Evolutionary conservation across 2,797 vertebrate species (phyloP).

Genomic region (Dicrostonyx torquatus): DNA sequence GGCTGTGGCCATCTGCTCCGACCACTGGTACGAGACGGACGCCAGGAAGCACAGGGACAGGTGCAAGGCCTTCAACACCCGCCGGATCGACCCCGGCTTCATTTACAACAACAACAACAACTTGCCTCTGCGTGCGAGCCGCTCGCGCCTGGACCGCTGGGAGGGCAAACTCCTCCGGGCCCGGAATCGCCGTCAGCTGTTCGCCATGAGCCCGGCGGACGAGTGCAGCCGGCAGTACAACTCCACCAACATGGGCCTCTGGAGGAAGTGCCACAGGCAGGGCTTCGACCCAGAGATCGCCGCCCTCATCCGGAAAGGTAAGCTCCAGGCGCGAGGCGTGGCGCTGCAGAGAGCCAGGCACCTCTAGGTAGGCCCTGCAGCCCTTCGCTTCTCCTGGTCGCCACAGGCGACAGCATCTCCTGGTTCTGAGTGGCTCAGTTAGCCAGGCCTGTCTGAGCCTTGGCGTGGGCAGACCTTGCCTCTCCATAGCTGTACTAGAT

Average conservation of each 20-base stretch:
- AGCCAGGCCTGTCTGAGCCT: neutral
- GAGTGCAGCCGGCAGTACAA: constrained; percentile 98
- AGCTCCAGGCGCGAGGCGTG: constrained; percentile 65
- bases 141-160: constrained; percentile 93
- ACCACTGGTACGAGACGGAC: constrained; percentile 99
- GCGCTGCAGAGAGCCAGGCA: constrained; percentile 44
- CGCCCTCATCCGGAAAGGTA: constrained; percentile 97
- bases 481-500: neutral
- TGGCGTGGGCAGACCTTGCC: neutral
- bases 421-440: neutral
- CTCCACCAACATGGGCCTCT: constrained; percentile 98
- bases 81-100: constrained; percentile 97
- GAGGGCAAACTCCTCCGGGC: constrained; percentile 94
- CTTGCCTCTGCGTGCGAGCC: constrained; percentile 95
- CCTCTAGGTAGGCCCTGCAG: neutral
- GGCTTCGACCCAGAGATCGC: constrained; percentile 96
- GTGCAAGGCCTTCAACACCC: constrained; percentile 96
- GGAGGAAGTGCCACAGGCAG: constrained; percentile 96
- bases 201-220: constrained; percentile 96
- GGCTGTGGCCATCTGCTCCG: constrained; percentile 98
- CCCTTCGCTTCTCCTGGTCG: neutral
- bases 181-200: constrained; percentile 96
- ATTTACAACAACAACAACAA: constrained; percentile 99
- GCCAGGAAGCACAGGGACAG: constrained; percentile 96
- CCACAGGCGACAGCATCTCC: neutral